These are phyloP conservation scores for Catharus fuscescens DNA, from an alignment of 2,113 vertebrate species.

Conservation along the genomic window DNA sequence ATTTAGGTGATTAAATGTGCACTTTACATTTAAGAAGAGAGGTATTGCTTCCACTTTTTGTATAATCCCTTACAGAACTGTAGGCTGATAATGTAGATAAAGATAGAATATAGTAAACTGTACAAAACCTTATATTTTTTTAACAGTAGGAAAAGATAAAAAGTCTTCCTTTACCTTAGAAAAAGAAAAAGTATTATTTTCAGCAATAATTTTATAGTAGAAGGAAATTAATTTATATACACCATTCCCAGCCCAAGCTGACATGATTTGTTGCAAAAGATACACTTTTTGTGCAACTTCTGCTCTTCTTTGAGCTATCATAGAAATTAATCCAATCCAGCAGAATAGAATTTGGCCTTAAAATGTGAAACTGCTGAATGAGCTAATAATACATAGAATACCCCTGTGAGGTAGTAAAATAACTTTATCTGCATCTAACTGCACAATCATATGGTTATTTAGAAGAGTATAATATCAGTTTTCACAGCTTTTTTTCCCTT, in stretches of 20 bases:
- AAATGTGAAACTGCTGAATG: not conserved
- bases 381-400: not conserved
- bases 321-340: not conserved
- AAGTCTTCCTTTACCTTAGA: constrained; percentile 19
- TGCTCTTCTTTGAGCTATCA: not conserved
- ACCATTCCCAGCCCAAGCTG: not conserved
- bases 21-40: constrained; percentile 37
- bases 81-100: constrained; percentile 17
- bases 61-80: not conserved
- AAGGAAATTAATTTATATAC: not conserved
- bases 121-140: constrained; percentile 22
- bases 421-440: not conserved
- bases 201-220: constrained; percentile 65
- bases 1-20: not conserved
- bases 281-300: not conserved
- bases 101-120: not conserved
- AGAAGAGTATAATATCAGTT: not conserved
- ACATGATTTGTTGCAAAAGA: not conserved
- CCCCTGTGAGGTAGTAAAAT: not conserved
- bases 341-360: constrained; percentile 15
- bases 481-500: not conserved
- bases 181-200: constrained; percentile 24
- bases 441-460: not conserved
- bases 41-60: constrained; percentile 13
- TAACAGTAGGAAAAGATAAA: not conserved